Evolutionary conservation across 92 coral and sea anemone species (phyloP), one percentile per base, ranked within the genome.

Genomic region (Epizoanthus illoricatus): DNA sequence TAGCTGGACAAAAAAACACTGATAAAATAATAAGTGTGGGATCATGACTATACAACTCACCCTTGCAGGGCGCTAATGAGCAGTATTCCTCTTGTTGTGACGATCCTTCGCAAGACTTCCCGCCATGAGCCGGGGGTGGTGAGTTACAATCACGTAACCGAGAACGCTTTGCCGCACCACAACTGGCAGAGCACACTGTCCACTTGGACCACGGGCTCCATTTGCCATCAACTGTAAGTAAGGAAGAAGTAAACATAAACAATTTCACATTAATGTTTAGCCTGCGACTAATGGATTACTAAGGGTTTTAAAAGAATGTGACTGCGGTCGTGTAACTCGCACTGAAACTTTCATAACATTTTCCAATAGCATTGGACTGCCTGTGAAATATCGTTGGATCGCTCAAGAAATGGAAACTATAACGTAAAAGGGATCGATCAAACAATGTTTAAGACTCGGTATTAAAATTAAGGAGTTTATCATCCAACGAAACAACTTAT

Each of bases 21-120:
- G 36, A 19, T 2, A 10, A 19, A 17, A 16, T 8, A 59, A 36
- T 19, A 62, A 79, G 76, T 19, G 13, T 4, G 11, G 55, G 45
- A 45, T 23, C 20, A 16, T 58, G 49, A 43, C 7, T 4, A 47
- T 10, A 15, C 6, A 65, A 71, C 97, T 49, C 43, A 93, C 97
- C 87, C 85, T 80, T 65, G 74, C 97, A 93, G 12, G 94, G 92
- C 20, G 82, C 84, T 40, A 88, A 86, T 18, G 92, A 80, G 74
- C 97, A 93, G 85, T 93, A 93, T 12, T 89, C 97, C 55, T 93
- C 97, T 88, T 90, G 92, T 70, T 87, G 88, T 85, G 92, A 91
- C 36, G 90, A 84, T 39, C 97, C 97, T 33, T 88, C 92, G 76
- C 97, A 93, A 15, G 97, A 86, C 40, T 78, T 79, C 40, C 97